A percentile compares a stretch with the other conserved stretches of the same genome.
Evolutionary conservation across 2,113 vertebrate genomes (phyloP).

Genomic region (Sterrhoptilus dennistouni): DNA sequence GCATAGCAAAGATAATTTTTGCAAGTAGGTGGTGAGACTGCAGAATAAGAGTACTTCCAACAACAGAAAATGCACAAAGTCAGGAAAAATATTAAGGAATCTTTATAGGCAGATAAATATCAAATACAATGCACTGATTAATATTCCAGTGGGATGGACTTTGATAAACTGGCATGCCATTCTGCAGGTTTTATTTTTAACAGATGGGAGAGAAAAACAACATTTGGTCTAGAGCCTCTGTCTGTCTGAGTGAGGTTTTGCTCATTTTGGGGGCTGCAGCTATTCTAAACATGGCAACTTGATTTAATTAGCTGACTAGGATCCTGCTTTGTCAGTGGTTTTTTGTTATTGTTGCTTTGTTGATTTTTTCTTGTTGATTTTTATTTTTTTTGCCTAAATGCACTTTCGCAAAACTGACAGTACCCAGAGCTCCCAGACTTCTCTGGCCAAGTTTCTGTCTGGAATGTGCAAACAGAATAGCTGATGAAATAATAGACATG

Average conservation of each 20-base stretch:
- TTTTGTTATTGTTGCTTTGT: background rate
- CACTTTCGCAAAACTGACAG: slow-evolving; percentile 32
- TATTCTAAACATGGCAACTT: slow-evolving; percentile 36
- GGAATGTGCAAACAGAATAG: slow-evolving; percentile 30
- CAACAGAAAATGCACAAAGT: background rate
- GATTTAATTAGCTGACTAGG: slow-evolving; percentile 41
- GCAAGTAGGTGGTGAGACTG: background rate
- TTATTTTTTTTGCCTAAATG: background rate
- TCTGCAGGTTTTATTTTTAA: slow-evolving; percentile 58
- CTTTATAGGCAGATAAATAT: slow-evolving; percentile 1
- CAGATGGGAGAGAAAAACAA: slow-evolving; percentile 66
- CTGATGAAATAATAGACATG: slow-evolving; percentile 45
- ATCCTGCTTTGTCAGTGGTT: slow-evolving; percentile 5
- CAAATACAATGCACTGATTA: slow-evolving; percentile 14
- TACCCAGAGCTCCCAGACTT: background rate
- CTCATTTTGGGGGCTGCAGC: slow-evolving; percentile 37
- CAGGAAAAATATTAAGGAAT: background rate
- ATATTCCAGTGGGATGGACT: slow-evolving; percentile 24
- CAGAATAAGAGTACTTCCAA: background rate
- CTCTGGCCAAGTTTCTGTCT: slow-evolving; percentile 15
- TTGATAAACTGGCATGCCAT: background rate
- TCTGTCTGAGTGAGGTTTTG: slow-evolving; percentile 50
- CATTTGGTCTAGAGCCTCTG: slow-evolving; percentile 56
- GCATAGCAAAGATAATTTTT: background rate
- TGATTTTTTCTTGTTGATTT: background rate